A percentile compares a stretch with the other conserved stretches of the same genome.
These are phyloP conservation scores for Rhagoletis pomonella DNA, from an alignment of 1,140 invertebrate species.

Conservation along the genomic window DNA sequence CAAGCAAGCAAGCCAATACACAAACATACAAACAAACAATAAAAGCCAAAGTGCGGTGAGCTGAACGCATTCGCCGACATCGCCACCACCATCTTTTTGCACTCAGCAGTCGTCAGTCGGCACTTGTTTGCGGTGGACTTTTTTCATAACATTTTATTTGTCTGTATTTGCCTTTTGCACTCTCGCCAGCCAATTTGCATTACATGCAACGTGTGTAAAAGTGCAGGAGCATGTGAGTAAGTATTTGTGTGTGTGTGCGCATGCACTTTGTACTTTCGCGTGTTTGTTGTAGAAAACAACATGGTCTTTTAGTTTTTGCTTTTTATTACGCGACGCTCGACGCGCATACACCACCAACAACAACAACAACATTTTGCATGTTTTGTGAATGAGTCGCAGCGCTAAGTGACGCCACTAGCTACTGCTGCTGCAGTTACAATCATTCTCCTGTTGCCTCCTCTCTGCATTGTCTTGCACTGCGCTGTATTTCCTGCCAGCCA, in stretches of 20 bases:
- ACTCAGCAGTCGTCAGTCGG: neutral
- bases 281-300: neutral
- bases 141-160: neutral
- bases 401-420: neutral
- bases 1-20: neutral
- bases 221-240: neutral
- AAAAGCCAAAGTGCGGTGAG: neutral
- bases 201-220: neutral
- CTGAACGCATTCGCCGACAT: neutral
- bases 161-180: neutral
- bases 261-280: conserved; percentile 33
- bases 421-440: neutral
- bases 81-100: conserved; percentile 37
- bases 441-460: neutral
- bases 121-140: neutral
- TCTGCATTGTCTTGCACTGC: neutral
- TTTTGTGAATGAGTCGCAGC: conserved; percentile 42
- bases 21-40: neutral
- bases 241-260: conserved; percentile 33
- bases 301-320: neutral
- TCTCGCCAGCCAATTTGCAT: conserved; percentile 20
- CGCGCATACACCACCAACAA: neutral
- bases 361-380: neutral
- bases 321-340: neutral
- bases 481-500: neutral